These are phyloP conservation scores for Acronicta psi DNA, from an alignment of 2,888 invertebrate species.

Conservation along the genomic window DNA sequence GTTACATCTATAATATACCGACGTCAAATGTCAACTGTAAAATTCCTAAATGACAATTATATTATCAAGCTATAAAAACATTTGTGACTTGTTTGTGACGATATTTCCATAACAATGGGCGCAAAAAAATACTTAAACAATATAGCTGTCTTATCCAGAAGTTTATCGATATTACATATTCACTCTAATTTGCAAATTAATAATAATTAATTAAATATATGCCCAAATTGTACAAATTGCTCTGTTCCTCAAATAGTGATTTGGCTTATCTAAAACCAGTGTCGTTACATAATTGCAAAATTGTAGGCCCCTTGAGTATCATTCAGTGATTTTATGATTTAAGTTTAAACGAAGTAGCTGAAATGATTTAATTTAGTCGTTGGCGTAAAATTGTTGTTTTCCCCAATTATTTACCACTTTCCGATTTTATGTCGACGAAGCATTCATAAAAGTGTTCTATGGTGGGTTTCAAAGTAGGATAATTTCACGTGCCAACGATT, in stretches of 20 bases:
- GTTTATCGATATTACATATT: conserved; percentile 29
- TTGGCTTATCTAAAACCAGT: conserved; percentile 22
- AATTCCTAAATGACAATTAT: conserved; percentile 37
- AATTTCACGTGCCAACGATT: conserved; percentile 68
- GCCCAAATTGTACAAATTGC: conserved; percentile 9
- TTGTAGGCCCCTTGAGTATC: neutral
- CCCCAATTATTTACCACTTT: conserved; percentile 42
- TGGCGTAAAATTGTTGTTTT: conserved; percentile 19
- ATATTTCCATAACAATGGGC: conserved; percentile 35
- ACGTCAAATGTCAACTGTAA: conserved; percentile 50
- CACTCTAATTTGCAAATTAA: conserved; percentile 17
- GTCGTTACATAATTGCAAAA: conserved; percentile 7
- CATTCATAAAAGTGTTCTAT: conserved; percentile 43
- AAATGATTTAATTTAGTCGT: conserved; percentile 3
- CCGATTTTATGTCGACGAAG: conserved; percentile 24
- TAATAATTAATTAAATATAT: conserved; percentile 9
- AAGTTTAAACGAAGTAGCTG: conserved; percentile 8
- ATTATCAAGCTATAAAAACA: conserved; percentile 32
- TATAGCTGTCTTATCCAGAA: conserved; percentile 34
- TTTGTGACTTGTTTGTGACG: conserved; percentile 32
- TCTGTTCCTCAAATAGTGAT: conserved; percentile 12
- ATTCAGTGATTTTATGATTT: conserved; percentile 2
- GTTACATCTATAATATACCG: conserved; percentile 22
- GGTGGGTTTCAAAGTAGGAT: conserved; percentile 59
- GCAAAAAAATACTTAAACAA: conserved; percentile 24